A percentile compares a stretch with the other conserved stretches of the same genome.
Conservation (phyloP, 2,113 vertebrate genomes). For the Ptilorrhoa leucosticta region DNA sequence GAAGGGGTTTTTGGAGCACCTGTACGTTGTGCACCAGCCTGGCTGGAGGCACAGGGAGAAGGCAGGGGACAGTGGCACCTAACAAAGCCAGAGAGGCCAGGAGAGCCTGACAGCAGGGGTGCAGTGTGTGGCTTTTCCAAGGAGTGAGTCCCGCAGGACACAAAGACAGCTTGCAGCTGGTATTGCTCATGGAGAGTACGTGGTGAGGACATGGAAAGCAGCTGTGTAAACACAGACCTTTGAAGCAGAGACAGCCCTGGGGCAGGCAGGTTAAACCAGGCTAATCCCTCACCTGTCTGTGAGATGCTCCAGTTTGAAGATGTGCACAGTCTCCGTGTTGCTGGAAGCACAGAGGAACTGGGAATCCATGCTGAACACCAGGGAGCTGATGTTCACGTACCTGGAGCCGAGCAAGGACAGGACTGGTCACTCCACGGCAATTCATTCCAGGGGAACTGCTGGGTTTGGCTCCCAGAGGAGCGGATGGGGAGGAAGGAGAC, state of each 20-base stretch:
- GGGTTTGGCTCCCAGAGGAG: not conserved
- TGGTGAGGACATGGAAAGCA: not conserved
- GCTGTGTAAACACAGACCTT: not conserved
- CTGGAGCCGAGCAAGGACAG: conserved; percentile 50
- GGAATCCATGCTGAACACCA: conserved; percentile 90
- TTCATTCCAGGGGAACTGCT: not conserved
- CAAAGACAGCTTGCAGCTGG: not conserved
- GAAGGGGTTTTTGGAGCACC: not conserved
- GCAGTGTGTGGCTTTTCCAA: not conserved
- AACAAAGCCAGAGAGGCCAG: not conserved
- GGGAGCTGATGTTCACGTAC: conserved; percentile 91
- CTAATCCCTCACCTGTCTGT: conserved; percentile 75
- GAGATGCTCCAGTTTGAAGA: conserved; percentile 92
- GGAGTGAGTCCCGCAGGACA: not conserved
- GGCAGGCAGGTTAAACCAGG: not conserved
- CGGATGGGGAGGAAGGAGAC: not conserved
- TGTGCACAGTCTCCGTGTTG: conserved; percentile 93
- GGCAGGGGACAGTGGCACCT: not conserved
- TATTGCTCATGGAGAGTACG: not conserved
- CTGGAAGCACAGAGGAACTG: conserved; percentile 95
- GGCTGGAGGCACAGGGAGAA: not conserved
- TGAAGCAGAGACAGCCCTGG: not conserved
- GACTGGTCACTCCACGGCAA: not conserved
- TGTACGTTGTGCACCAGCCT: not conserved
- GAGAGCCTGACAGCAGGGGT: not conserved